Evolutionary conservation across 2,888 invertebrate species (phyloP).

Genomic region (Scaptodrosophila latifasciaeformis): DNA sequence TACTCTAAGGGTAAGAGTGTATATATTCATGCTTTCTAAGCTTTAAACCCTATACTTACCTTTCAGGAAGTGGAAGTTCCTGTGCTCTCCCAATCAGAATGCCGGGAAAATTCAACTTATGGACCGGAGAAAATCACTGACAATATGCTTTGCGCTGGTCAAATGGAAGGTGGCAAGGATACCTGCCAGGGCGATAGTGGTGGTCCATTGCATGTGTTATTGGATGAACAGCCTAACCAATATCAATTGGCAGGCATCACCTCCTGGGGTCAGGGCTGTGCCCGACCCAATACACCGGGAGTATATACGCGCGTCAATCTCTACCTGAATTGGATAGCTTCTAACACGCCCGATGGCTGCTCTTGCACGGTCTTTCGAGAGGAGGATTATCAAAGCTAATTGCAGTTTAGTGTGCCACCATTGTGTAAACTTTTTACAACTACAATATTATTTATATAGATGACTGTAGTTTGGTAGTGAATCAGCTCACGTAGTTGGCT

Average conservation of each 20-base stretch:
- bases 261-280: constrained; percentile 57
- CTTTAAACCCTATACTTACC: constrained; percentile 75
- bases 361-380: constrained; percentile 24
- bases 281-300: constrained; percentile 43
- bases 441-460: not conserved
- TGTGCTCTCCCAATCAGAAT: constrained; percentile 40
- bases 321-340: constrained; percentile 40
- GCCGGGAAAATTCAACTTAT: constrained; percentile 37
- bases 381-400: constrained; percentile 34
- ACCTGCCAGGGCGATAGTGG: constrained; percentile 51
- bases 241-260: constrained; percentile 51
- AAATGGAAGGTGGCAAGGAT: constrained; percentile 30
- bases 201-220: constrained; percentile 39
- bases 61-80: constrained; percentile 74
- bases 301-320: constrained; percentile 52
- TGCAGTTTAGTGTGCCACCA: constrained; percentile 5
- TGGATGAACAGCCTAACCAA: constrained; percentile 33
- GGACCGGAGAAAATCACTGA: constrained; percentile 52
- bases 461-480: too few relatives aligned
- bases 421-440: not conserved
- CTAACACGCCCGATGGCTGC: constrained; percentile 41
- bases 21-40: not conserved
- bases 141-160: constrained; percentile 66
- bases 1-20: constrained; percentile 80
- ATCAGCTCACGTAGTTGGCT: constrained; percentile 2